Evolutionary conservation across 2,113 vertebrate genomes (phyloP).

Genomic region (Chloebia gouldiae): DNA sequence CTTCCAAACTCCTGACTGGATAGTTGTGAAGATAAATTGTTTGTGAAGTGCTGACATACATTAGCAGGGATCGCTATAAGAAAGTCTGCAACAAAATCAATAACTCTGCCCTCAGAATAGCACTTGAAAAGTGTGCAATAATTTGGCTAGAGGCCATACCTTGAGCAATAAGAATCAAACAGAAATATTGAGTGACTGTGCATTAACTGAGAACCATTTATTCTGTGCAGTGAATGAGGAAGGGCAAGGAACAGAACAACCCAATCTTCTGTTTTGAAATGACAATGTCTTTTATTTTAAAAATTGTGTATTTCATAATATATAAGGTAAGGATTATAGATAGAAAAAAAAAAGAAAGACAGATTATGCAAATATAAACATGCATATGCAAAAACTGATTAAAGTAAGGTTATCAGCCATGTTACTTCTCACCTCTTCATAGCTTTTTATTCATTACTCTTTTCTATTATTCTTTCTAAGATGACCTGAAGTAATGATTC

Average conservation of each 20-base stretch:
- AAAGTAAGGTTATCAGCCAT: not conserved
- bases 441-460: not conserved
- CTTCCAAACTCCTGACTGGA: not conserved
- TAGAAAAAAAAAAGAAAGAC: not conserved
- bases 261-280: not conserved
- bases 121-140: not conserved
- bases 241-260: not conserved
- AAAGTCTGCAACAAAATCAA: not conserved
- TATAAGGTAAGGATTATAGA: not conserved
- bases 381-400: not conserved
- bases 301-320: not conserved
- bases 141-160: conserved; percentile 8
- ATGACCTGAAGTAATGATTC: not conserved
- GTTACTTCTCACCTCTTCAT: not conserved
- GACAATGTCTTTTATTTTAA: not conserved
- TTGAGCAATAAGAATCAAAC: conserved; percentile 14
- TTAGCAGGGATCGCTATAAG: not conserved
- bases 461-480: not conserved
- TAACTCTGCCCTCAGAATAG: not conserved
- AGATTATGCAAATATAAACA: not conserved
- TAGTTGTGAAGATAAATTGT: not conserved
- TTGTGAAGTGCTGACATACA: not conserved
- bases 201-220: not conserved
- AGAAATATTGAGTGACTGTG: not conserved
- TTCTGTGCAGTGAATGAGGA: not conserved